Percentiles rank a stretch among this genome's conserved stretches.
Evolutionary conservation across 2,797 vertebrate genomes (phyloP).

Genomic region (Falco peregrinus): DNA sequence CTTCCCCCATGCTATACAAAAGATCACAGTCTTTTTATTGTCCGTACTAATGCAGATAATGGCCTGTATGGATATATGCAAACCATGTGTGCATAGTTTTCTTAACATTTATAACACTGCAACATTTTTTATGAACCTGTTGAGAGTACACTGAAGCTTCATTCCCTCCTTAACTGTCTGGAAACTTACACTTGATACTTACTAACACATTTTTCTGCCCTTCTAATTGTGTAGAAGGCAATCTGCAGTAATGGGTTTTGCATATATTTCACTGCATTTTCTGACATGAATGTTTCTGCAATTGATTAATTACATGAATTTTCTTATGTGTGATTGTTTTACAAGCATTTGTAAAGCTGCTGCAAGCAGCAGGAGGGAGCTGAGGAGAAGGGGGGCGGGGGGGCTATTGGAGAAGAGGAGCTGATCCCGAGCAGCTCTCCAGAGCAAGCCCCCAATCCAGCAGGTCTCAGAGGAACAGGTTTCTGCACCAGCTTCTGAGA

Average conservation of each 20-base stretch:
- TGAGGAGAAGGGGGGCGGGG: background rate
- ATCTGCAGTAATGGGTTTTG: background rate
- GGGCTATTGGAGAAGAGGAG: background rate
- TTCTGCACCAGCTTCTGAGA: background rate
- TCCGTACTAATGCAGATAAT: background rate
- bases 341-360: background rate
- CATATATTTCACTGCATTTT: background rate
- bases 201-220: background rate
- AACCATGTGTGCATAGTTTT: background rate
- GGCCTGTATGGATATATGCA: background rate
- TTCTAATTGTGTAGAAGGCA: background rate
- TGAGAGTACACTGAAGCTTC: background rate
- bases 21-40: background rate
- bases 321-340: background rate
- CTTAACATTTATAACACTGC: background rate
- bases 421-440: fast-evolving
- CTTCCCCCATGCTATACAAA: background rate
- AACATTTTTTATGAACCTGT: background rate
- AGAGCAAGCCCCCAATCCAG: background rate
- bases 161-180: background rate
- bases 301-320: background rate
- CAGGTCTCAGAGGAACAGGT: background rate
- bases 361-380: fast-evolving
- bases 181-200: background rate
- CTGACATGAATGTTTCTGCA: background rate